phyloP scores from a whole-genome alignment of 1,140 invertebrate genomes.

The Heliconius hewitsoni region DNA sequence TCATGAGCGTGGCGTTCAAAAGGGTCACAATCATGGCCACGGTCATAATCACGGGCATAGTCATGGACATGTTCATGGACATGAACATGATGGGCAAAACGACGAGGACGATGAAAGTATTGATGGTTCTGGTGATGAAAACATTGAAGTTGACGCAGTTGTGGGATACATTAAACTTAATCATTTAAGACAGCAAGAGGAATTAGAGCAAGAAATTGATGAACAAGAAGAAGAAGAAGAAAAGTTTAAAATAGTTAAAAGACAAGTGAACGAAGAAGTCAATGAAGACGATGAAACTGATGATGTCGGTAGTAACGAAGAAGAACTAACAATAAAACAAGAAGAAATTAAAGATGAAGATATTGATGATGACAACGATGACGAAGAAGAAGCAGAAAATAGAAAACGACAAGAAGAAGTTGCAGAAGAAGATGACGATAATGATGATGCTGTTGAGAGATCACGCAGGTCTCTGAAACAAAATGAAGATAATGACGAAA shows the following conservation, averaged over 20 bases:
- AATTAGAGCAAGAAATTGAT: conserved; percentile 32
- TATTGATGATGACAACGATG: conserved; percentile 25
- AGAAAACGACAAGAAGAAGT: conserved; percentile 18
- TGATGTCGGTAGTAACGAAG: not conserved
- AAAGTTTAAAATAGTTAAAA: not conserved
- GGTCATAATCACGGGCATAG: not conserved
- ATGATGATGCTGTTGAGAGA: conserved; percentile 12
- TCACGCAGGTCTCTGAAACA: conserved; percentile 22
- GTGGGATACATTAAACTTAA: conserved; percentile 36
- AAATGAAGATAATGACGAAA: conserved; percentile 25
- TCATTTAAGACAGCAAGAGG: conserved; percentile 33
- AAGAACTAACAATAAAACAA: not conserved
- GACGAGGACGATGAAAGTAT: conserved; percentile 29
- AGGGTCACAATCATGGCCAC: no score
- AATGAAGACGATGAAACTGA: conserved; percentile 28
- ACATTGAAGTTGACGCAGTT: conserved; percentile 42
- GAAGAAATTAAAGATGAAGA: conserved; percentile 38
- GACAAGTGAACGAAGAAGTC: conserved; percentile 18
- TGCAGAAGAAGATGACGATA: conserved; percentile 29
- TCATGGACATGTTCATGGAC: not conserved
- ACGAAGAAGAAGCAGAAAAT: conserved; percentile 28
- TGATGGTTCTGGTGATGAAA: conserved; percentile 49
- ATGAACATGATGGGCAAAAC: conserved; percentile 14
- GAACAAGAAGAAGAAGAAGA: conserved; percentile 25
- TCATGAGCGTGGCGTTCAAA: no score